Percentiles rank a stretch among this genome's conserved stretches.
phyloP scores from a whole-genome alignment of 2,113 vertebrate genomes.

The Sterna hirundo region DNA sequence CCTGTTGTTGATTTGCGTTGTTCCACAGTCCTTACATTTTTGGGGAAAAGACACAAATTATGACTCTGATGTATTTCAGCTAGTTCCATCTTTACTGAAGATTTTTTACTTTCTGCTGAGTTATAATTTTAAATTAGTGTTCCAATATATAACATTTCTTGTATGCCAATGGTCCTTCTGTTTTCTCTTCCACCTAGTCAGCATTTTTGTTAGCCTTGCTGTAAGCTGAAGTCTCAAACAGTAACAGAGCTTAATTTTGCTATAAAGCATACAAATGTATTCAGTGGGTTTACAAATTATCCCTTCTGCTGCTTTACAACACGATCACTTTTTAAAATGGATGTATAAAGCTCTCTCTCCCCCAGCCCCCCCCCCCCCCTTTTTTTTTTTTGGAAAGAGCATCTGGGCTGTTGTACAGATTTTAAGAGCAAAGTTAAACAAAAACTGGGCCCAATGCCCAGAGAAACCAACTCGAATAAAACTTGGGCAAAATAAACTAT shows the following conservation, averaged over 20 bases:
- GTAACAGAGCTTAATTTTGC: conserved; percentile 12
- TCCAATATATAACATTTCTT: background rate
- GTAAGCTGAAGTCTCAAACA: background rate
- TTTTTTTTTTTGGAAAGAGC: background rate
- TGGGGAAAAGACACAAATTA: background rate
- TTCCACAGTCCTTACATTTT: background rate
- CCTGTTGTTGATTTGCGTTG: background rate
- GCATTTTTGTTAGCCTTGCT: background rate
- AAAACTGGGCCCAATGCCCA: conserved; percentile 47
- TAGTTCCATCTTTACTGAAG: background rate
- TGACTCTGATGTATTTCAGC: background rate
- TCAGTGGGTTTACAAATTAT: conserved; percentile 19
- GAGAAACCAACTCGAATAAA: conserved; percentile 56
- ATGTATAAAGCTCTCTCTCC: background rate
- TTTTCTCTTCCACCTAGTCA: conserved; percentile 11
- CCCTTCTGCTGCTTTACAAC: conserved; percentile 16
- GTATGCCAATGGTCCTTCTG: background rate
- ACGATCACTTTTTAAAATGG: background rate
- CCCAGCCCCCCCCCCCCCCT: accelerated
- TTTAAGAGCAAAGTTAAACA: conserved; percentile 57
- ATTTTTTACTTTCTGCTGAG: background rate
- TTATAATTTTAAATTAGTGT: background rate
- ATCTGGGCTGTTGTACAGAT: conserved; percentile 34
- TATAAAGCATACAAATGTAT: conserved; percentile 24
- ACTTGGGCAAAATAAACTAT: conserved; percentile 45